A percentile compares a stretch with the other conserved stretches of the same genome.
phyloP scores from a whole-genome alignment of 2,888 invertebrate species.

The Xestia rhomboidea region DNA sequence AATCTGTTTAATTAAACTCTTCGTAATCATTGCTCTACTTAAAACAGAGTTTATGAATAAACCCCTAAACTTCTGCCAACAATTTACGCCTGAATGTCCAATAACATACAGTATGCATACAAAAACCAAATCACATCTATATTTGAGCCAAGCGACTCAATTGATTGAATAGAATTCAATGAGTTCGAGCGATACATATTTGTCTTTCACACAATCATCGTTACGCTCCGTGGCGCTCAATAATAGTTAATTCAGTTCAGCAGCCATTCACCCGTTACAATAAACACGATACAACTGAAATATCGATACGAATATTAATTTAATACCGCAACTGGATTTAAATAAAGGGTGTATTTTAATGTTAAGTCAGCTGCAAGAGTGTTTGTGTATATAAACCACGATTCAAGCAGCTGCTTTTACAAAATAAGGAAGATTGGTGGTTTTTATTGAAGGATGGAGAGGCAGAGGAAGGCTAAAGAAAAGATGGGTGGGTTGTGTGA shows the following conservation, averaged over 20 bases:
- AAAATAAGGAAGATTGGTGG: too few relatives aligned
- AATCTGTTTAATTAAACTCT: neutral
- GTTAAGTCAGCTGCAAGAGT: neutral
- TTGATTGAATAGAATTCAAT: slow-evolving; percentile 57
- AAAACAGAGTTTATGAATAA: neutral
- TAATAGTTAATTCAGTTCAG: slow-evolving; percentile 70
- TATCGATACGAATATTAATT: slow-evolving; percentile 72
- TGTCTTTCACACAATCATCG: slow-evolving; percentile 68
- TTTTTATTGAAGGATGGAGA: neutral
- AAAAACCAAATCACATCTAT: slow-evolving; percentile 25
- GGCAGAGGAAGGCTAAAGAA: neutral
- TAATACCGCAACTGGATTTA: slow-evolving; percentile 65
- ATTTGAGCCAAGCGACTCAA: slow-evolving; percentile 33
- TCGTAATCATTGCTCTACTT: neutral
- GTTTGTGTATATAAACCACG: neutral
- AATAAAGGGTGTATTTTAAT: slow-evolving; percentile 56
- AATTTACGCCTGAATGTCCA: neutral
- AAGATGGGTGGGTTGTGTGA: neutral
- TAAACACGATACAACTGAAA: slow-evolving; percentile 64
- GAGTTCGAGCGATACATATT: slow-evolving; percentile 57
- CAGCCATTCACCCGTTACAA: slow-evolving; percentile 67
- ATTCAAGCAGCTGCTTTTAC: neutral
- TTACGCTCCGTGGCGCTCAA: slow-evolving; percentile 64
- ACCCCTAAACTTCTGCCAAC: neutral
- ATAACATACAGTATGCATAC: neutral